Conservation (phyloP, 2,113 vertebrate species). For the Grus americana region DNA sequence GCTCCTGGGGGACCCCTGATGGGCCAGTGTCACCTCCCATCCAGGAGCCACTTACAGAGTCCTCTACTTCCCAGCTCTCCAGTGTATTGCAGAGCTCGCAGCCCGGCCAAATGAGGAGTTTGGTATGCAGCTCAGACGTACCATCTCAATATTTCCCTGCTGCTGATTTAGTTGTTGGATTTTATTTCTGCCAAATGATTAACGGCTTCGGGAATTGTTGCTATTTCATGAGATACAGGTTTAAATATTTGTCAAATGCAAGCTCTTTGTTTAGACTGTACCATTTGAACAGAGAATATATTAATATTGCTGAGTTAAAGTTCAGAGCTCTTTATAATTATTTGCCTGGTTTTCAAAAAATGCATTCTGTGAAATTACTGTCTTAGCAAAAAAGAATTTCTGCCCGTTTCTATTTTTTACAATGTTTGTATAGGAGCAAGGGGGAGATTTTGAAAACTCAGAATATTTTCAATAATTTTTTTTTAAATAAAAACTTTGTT, state of each 20-base stretch:
- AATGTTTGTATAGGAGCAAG: neutral
- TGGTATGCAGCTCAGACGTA: neutral
- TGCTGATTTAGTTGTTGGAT: neutral
- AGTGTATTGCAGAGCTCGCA: neutral
- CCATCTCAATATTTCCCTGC: neutral
- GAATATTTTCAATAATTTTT: neutral
- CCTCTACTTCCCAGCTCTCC: neutral
- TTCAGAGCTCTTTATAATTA: neutral
- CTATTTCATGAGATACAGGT: neutral
- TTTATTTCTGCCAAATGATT: slow-evolving; percentile 10
- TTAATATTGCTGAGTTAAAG: neutral
- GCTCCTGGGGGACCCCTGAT: fast-evolving
- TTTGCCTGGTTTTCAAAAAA: neutral
- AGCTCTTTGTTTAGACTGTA: neutral
- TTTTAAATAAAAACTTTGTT: neutral
- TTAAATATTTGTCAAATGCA: neutral
- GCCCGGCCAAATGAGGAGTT: slow-evolving; percentile 1
- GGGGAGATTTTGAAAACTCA: neutral
- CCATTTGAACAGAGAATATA: neutral
- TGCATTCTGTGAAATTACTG: neutral
- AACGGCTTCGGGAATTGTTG: neutral
- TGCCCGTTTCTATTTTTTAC: neutral
- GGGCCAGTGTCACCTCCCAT: neutral
- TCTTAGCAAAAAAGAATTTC: neutral
- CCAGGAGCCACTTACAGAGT: fast-evolving